Evolutionary conservation across 2,797 vertebrate species (phyloP).

Genomic region (Hypotaenidia okinawae): DNA sequence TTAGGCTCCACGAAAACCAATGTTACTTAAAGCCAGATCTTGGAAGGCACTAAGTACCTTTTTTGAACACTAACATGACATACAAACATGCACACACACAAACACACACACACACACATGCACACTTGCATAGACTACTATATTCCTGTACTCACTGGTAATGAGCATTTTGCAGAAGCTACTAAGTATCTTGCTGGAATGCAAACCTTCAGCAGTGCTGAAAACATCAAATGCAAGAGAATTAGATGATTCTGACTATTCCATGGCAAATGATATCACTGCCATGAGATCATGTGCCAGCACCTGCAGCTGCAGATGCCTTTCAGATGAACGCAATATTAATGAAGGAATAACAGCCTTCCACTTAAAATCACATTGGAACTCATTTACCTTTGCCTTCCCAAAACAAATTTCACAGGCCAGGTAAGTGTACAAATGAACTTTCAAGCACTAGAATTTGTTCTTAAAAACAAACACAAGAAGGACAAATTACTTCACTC

Average conservation of each 20-base stretch:
- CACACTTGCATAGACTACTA: background rate
- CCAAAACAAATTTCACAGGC: rapidly evolving
- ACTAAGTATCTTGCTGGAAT: background rate
- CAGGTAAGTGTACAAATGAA: background rate
- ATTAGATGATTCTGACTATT: background rate
- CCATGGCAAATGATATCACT: background rate
- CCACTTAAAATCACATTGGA: background rate
- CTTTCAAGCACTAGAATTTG: background rate
- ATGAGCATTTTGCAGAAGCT: background rate
- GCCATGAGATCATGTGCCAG: background rate
- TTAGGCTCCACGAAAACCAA: background rate
- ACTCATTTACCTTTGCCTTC: background rate
- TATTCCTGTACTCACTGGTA: background rate
- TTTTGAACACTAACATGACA: background rate
- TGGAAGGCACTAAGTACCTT: background rate
- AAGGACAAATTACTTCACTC: background rate
- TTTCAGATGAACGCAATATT: background rate
- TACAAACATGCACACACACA: background rate
- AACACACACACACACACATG: background rate
- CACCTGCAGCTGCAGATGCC: background rate
- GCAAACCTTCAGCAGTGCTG: background rate
- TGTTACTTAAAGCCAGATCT: background rate
- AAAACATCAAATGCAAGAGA: background rate
- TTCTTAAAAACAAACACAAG: background rate
- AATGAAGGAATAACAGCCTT: background rate